Conservation (phyloP, 2,113 vertebrate species). For the Larimichthys polyactis region DNA sequence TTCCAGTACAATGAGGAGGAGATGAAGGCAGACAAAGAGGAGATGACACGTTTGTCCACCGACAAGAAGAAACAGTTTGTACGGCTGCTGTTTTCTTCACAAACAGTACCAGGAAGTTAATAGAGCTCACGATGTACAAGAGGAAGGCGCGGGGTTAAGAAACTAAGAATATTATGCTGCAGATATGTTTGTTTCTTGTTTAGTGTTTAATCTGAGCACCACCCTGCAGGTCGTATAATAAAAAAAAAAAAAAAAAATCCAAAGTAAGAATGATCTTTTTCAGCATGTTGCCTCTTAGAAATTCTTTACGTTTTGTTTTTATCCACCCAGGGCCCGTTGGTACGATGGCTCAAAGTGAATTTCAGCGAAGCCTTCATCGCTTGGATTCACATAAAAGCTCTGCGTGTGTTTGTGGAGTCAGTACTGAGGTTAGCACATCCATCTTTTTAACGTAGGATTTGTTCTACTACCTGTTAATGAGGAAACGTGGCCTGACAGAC, state of each 20-base stretch:
- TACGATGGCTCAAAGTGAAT: constrained; percentile 99
- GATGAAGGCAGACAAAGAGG: constrained; percentile 99
- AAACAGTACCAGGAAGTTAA: background rate
- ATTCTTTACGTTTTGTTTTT: background rate
- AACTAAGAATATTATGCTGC: background rate
- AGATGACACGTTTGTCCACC: constrained; percentile 97
- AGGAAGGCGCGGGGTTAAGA: background rate
- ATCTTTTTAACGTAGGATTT: too few relatives aligned
- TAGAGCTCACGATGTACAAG: background rate
- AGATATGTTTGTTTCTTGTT: background rate
- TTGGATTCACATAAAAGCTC: constrained; percentile 98
- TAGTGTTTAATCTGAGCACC: background rate
- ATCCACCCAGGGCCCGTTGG: constrained; percentile 91
- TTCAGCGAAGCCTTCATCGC: constrained; percentile 99
- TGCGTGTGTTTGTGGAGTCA: constrained; percentile 97
- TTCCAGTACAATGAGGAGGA: constrained; percentile 99
- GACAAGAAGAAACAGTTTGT: constrained; percentile 99
- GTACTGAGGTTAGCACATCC: constrained; percentile 90
- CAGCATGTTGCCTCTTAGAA: background rate
- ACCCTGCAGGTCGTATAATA: background rate
- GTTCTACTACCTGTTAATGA: too few relatives aligned
- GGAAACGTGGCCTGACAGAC: background rate
- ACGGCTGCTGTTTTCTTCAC: constrained; percentile 51
- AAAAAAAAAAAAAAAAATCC: background rate
- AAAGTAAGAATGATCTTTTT: background rate